Conservation (phyloP, 2,888 invertebrate genomes). For the Xestobium rufovillosum region DNA sequence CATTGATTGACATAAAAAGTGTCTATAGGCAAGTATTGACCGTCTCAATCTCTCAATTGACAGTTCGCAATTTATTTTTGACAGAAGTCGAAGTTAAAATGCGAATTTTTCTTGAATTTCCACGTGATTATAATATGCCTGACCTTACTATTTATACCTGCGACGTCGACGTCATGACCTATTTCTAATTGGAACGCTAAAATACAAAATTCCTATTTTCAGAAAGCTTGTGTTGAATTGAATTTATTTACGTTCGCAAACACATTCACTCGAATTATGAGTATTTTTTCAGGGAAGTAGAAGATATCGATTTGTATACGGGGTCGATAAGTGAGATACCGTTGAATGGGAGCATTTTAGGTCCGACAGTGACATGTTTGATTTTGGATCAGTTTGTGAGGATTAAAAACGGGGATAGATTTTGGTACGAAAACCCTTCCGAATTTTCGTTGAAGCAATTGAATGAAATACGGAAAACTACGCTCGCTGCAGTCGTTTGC, state of each 20-base stretch:
- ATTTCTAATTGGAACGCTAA: conserved; percentile 8
- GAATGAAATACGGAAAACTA: conserved; percentile 68
- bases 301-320: conserved; percentile 84
- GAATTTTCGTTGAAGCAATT: conserved; percentile 71
- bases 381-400: conserved; percentile 78
- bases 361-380: conserved; percentile 78
- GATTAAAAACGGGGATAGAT: conserved; percentile 74
- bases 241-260: no score
- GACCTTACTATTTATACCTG: conserved; percentile 6
- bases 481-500: conserved; percentile 67
- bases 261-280: no score
- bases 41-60: no score
- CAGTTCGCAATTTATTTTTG: not conserved
- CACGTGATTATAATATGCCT: conserved; percentile 1
- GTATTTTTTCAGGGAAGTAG: conserved; percentile 53
- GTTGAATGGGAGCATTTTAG: conserved; percentile 62
- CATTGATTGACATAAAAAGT: conserved; percentile 52
- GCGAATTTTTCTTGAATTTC: conserved; percentile 1
- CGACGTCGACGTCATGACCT: conserved; percentile 1
- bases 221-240: no score
- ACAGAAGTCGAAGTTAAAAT: conserved; percentile 1
- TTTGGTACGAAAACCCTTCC: conserved; percentile 79
- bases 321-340: conserved; percentile 80
- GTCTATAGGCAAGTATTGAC: conserved; percentile 58
- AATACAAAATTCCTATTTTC: conserved; percentile 4